A percentile compares a stretch with the other conserved stretches of the same genome.
Evolutionary conservation across 1,140 invertebrate genomes (phyloP).

Genomic region (Pissodes strobi): DNA sequence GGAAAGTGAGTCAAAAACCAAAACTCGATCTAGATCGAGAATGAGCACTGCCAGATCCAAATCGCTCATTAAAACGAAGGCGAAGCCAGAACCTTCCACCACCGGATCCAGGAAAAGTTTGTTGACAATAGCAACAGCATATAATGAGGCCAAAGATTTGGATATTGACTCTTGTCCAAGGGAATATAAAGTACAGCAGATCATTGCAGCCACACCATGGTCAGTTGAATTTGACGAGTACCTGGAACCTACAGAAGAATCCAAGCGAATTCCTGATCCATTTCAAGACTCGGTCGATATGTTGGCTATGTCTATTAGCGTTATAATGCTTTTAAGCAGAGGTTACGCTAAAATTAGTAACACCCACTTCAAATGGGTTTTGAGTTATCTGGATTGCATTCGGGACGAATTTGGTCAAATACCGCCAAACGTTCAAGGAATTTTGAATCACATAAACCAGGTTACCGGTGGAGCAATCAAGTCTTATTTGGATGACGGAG

Average conservation of each 20-base stretch:
- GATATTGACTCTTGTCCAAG: conserved; percentile 16
- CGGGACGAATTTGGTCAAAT: conserved; percentile 38
- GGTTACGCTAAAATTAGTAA: conserved; percentile 21
- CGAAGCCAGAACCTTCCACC: background rate
- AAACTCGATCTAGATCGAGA: background rate
- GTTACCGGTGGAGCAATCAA: conserved; percentile 25
- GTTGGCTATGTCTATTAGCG: conserved; percentile 39
- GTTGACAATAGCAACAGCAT: background rate
- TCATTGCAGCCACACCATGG: conserved; percentile 28
- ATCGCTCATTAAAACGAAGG: too few relatives aligned
- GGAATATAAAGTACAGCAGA: conserved; percentile 22
- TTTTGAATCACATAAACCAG: conserved; percentile 41
- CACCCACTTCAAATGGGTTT: conserved; percentile 34
- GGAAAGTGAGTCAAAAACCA: background rate
- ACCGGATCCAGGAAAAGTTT: conserved; percentile 12
- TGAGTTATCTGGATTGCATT: conserved; percentile 40
- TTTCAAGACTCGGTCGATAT: conserved; percentile 40
- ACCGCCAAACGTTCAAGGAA: conserved; percentile 41
- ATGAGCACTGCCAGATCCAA: background rate
- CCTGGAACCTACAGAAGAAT: conserved; percentile 8
- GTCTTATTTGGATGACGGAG: conserved; percentile 4
- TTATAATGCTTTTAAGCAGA: conserved; percentile 41
- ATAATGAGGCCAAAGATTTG: background rate
- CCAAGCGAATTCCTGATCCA: conserved; percentile 14
- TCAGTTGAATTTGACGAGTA: conserved; percentile 29